A percentile compares a stretch with the other conserved stretches of the same genome.
Evolutionary conservation across 2,888 invertebrate species (phyloP).

Genomic region (Hyposoter dolosus): DNA sequence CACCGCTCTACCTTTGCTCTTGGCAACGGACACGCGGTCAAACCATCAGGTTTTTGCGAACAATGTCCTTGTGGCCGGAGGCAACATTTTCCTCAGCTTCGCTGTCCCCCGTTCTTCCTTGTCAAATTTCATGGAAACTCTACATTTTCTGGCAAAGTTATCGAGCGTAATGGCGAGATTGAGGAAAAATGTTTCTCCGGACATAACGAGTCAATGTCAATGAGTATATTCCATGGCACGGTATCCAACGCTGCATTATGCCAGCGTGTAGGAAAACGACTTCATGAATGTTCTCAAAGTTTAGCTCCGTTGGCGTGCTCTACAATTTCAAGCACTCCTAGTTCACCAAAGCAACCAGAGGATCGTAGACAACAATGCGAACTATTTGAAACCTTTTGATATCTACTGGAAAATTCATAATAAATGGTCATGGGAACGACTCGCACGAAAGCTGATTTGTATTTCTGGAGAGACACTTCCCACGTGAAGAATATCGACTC

Average conservation of each 20-base stretch:
- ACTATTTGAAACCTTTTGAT: background rate
- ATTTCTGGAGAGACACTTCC: background rate
- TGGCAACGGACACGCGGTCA: background rate
- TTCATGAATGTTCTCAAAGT: background rate
- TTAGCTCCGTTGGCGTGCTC: background rate
- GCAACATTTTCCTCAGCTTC: background rate
- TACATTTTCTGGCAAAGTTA: background rate
- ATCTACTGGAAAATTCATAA: background rate
- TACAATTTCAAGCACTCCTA: too few species aligned
- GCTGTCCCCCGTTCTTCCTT: background rate
- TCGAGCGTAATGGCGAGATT: background rate
- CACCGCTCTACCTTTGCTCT: conserved; percentile 19
- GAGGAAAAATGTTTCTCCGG: background rate
- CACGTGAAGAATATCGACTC: background rate
- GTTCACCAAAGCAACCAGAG: too few species aligned
- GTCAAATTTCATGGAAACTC: conserved; percentile 5
- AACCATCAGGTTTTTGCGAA: conserved; percentile 27
- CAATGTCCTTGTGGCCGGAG: conserved; percentile 28
- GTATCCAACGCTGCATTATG: too few species aligned
- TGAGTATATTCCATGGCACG: background rate
- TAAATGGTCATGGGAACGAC: too few species aligned
- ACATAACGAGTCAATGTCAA: background rate
- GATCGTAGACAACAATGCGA: background rate
- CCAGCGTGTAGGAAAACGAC: background rate
- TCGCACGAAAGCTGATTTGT: background rate